Conservation (phyloP, 2,797 vertebrate species). For the Megalops cyprinoides region DNA sequence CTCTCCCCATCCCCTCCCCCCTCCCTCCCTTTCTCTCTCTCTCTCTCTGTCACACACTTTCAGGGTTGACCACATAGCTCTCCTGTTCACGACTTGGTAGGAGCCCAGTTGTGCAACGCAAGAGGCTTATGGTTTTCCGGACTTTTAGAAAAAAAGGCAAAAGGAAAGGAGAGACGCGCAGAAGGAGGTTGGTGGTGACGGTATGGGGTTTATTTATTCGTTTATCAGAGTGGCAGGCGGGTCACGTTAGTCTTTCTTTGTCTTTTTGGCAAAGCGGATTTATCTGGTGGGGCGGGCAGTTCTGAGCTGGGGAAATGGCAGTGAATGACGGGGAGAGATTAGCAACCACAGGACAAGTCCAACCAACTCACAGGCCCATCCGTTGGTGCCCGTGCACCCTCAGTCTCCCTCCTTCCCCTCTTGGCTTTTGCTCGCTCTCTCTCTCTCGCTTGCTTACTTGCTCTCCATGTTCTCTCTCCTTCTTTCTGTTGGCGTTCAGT, state of each 20-base stretch:
- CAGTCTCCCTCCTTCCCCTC: slow-evolving; percentile 33
- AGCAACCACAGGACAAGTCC: slow-evolving; percentile 74
- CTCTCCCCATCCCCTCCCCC: slow-evolving; percentile 33
- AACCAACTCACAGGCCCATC: slow-evolving; percentile 58
- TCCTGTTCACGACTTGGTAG: slow-evolving; percentile 52
- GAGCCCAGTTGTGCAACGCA: slow-evolving; percentile 70
- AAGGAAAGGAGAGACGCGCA: slow-evolving; percentile 68
- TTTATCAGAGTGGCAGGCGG: slow-evolving; percentile 49
- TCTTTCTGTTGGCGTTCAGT: slow-evolving; percentile 32
- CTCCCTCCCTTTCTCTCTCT: slow-evolving; percentile 53
- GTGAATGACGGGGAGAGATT: slow-evolving; percentile 77
- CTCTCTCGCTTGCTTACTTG: slow-evolving; percentile 19
- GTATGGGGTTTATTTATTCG: slow-evolving; percentile 41
- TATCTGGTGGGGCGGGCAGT: slow-evolving; percentile 68
- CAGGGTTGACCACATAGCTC: slow-evolving; percentile 57
- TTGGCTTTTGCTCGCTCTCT: slow-evolving; percentile 30
- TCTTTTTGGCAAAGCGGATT: slow-evolving; percentile 61
- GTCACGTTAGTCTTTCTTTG: slow-evolving; percentile 55
- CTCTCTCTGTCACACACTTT: slow-evolving; percentile 43
- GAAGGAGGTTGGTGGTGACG: slow-evolving; percentile 61
- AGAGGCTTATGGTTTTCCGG: slow-evolving; percentile 77
- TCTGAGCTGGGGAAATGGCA: slow-evolving; percentile 75
- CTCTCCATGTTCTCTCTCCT: slow-evolving; percentile 36
- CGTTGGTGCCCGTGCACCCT: slow-evolving; percentile 55
- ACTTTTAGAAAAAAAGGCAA: slow-evolving; percentile 65